Evolutionary conservation across 30 jellyfish, hydroid and myxozoan species (phyloP), one percentile per base, ranked within the genome.

Genomic region (Hydractinia symbiolongicarpus): DNA sequence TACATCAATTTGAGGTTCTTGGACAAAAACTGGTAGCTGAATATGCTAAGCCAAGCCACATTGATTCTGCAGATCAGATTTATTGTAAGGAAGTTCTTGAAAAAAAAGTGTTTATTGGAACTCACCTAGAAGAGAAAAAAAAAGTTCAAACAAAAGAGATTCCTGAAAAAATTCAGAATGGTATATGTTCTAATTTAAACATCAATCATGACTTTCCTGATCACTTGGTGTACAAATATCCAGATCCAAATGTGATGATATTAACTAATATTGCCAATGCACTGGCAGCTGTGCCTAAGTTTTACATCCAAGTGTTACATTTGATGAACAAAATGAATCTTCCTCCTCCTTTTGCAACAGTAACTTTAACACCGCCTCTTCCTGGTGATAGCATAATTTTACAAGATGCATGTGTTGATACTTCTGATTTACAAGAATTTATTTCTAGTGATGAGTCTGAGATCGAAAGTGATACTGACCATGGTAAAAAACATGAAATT

Each of bases 381-480:
- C 98, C 98, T 8, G 98, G 82, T 53, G 96, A 93, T 72, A 68
- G 94, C 11, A 69, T 93, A 7, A 61, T 82, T 9, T 55, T 93
- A 44, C 49, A 57, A 5, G 95, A 93, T 67, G 96, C 86, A 5
- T 82, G 84, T 9, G 96, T 87, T 1, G 98, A 93, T 66, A 93
- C 98, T 11, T 55, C 79, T 68, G 98, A 87, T 80, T 79, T 93
- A 14, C 84, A 79, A 70, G 83, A 76, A 53, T 87, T 76, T 68
- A 50, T 77, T 30, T 93, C 98, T 13, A 93, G 98, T 72, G 96
- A 82, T n/a, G 98, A 87, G 76, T 93, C 98, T 4, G 98, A 93
- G 51, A 62, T 93, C 10, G 98, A 93, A 72, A 93, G 96, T 74
- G 98, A 87, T 17, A 75, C 71, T 2, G 96, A 87, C 56, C 69